Base-by-base conservation (phyloP, 1,140 invertebrate genomes). In the Bombus ignitus region DNA sequence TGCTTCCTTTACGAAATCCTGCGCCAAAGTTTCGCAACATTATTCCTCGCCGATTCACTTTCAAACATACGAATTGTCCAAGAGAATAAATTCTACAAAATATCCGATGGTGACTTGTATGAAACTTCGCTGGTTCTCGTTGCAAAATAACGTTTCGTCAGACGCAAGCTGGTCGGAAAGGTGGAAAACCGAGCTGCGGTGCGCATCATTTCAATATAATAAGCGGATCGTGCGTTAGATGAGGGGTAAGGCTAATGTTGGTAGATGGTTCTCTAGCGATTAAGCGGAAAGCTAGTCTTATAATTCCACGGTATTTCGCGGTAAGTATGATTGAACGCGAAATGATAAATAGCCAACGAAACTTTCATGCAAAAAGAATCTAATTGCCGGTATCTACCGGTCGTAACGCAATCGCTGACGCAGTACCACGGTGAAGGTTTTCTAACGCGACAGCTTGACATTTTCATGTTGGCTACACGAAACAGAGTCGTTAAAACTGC, bases 181-280 rank as follows among this genome's bases (percentile, higher is more conserved):
- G 47, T 44, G 44, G 44, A 80, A 70, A 68, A 80, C 35, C 35
- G 57, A n/a, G 28, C 15, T 10, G 35, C 18, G 28, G 42, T 4
- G 66, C n/a, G 66, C 32, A 71, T 80, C 79, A 22, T 81, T 81
- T 81, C 79, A 59, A 59, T 72, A 57, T 72, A 81, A 72, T 81
- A 35, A 66, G 35, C 75, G 68, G 62, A 59, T 44, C 42, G 65
- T 47, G 47, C 35, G 68, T 72, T 18, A 39, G 79, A 81, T 59
- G 68, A 81, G 47, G 75, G 75, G 75, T 57, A 77, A 81, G 66
- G 72, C 72, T 66, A 53, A 66, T 13, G 39, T 66, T 53, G n/a
- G 42, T 39, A 35, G 59, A 65, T 65, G 71, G 37, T 65, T 83
- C 62, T 22, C 44, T 8, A 28, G 42, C 25, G 39, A 66, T 75